A percentile compares a stretch with the other conserved stretches of the same genome.
Conservation (phyloP, 2,797 vertebrate species). For the Scomberomorus guttatus region DNA sequence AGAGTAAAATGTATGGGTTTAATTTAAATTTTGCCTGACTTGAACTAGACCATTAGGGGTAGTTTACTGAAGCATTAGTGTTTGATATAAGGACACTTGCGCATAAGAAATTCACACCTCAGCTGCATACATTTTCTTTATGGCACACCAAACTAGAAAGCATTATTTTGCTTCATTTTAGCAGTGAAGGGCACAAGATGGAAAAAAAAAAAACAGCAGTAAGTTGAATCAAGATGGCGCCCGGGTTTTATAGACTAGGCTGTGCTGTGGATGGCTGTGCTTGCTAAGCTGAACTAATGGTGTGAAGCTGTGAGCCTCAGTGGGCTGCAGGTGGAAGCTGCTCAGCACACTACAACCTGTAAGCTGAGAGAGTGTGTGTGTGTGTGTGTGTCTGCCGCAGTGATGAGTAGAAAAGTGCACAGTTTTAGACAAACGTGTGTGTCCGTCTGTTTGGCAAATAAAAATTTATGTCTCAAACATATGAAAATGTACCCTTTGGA, state of each 20-base stretch:
- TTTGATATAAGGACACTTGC: not conserved
- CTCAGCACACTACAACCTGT: slow-evolving; percentile 51
- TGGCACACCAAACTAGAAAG: not conserved
- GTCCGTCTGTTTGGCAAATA: slow-evolving; percentile 42
- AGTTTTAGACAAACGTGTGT: slow-evolving; percentile 39
- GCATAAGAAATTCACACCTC: not conserved
- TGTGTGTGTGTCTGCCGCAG: slow-evolving; percentile 8
- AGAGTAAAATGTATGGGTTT: not conserved
- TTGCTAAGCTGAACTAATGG: slow-evolving; percentile 74
- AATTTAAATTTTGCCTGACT: slow-evolving; percentile 5
- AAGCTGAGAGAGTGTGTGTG: slow-evolving; percentile 19
- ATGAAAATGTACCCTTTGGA: slow-evolving; percentile 62
- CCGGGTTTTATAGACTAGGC: slow-evolving; percentile 43
- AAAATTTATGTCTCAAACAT: slow-evolving; percentile 45
- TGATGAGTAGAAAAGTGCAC: slow-evolving; percentile 18
- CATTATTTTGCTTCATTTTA: slow-evolving; percentile 34
- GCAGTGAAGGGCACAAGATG: not conserved
- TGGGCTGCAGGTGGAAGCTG: slow-evolving; percentile 70
- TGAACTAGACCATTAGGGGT: not conserved
- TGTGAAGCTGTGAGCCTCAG: slow-evolving; percentile 70
- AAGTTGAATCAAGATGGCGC: slow-evolving; percentile 63
- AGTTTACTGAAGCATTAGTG: not conserved
- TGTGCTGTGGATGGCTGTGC: slow-evolving; percentile 51
- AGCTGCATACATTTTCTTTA: not conserved
- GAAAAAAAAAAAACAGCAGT: slow-evolving; percentile 31